These are phyloP conservation scores for Hyles vespertilio DNA, from an alignment of 1,140 invertebrate genomes.

Conservation along the genomic window DNA sequence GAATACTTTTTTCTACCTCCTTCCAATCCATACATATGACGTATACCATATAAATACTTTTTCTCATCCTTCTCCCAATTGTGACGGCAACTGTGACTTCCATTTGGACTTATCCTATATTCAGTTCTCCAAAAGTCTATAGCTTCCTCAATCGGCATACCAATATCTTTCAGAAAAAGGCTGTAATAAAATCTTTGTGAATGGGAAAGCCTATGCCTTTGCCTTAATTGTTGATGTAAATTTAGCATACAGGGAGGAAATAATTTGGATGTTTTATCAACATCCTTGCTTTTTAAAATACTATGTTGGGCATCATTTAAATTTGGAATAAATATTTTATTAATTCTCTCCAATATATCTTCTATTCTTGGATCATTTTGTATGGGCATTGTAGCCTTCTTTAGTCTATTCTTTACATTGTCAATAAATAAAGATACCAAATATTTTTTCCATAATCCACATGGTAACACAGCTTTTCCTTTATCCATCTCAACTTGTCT, in stretches of 20 bases:
- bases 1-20: slow-evolving; percentile 79
- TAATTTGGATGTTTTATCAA: slow-evolving; percentile 73
- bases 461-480: slow-evolving; percentile 73
- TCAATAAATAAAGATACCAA: slow-evolving; percentile 70
- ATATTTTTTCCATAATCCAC: slow-evolving; percentile 76
- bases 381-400: slow-evolving; percentile 36
- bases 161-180: slow-evolving; percentile 83
- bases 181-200: slow-evolving; percentile 83
- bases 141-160: slow-evolving; percentile 80
- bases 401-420: slow-evolving; percentile 64
- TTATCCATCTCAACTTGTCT: slow-evolving; percentile 71
- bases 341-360: slow-evolving; percentile 56
- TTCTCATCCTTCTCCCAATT: slow-evolving; percentile 79
- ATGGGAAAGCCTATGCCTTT: slow-evolving; percentile 84
- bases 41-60: slow-evolving; percentile 82
- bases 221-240: slow-evolving; percentile 78
- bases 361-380: slow-evolving; percentile 69
- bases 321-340: slow-evolving; percentile 26
- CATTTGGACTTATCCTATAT: slow-evolving; percentile 76
- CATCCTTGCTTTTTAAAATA: slow-evolving; percentile 60
- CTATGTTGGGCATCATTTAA: slow-evolving; percentile 23
- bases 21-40: slow-evolving; percentile 84
- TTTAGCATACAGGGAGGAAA: slow-evolving; percentile 88
- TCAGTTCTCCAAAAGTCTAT: slow-evolving; percentile 81
- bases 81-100: slow-evolving; percentile 76